These are phyloP conservation scores for Sapayoa aenigma DNA, from an alignment of 2,113 vertebrate species.

Conservation along the genomic window DNA sequence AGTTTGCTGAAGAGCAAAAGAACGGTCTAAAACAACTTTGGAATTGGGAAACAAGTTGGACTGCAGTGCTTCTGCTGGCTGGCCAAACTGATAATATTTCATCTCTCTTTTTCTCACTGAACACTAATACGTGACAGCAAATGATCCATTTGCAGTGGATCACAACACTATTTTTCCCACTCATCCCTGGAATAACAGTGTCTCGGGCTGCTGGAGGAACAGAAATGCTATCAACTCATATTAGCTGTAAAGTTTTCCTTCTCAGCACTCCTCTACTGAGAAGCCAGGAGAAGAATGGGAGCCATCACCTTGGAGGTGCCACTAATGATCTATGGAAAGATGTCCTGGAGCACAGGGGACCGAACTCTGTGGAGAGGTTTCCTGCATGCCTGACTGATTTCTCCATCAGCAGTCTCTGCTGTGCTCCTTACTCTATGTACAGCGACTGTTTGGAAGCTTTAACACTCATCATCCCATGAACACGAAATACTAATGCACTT, in stretches of 20 bases:
- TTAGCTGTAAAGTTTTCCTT: slow-evolving; percentile 20
- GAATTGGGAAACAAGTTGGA: background rate
- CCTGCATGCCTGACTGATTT: background rate
- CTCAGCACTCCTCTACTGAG: background rate
- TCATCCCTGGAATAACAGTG: background rate
- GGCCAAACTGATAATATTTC: background rate
- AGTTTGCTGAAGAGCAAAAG: background rate
- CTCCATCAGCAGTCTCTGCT: background rate
- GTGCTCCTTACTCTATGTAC: background rate
- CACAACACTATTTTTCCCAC: background rate
- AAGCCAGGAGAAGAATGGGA: background rate
- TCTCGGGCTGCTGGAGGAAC: background rate
- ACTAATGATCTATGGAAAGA: background rate
- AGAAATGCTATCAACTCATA: background rate
- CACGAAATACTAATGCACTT: slow-evolving; percentile 10
- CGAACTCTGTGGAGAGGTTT: background rate
- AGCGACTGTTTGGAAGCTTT: background rate
- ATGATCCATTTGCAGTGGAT: background rate
- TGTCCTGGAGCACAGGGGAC: slow-evolving; percentile 1
- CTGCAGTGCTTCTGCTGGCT: background rate
- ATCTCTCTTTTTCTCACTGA: background rate
- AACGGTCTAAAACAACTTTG: slow-evolving; percentile 16
- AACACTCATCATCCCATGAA: background rate
- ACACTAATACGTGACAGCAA: background rate
- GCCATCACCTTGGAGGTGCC: slow-evolving; percentile 14